These are phyloP conservation scores for Ectropis crepuscularia DNA, from an alignment of 2,888 invertebrate species.

Conservation along the genomic window DNA sequence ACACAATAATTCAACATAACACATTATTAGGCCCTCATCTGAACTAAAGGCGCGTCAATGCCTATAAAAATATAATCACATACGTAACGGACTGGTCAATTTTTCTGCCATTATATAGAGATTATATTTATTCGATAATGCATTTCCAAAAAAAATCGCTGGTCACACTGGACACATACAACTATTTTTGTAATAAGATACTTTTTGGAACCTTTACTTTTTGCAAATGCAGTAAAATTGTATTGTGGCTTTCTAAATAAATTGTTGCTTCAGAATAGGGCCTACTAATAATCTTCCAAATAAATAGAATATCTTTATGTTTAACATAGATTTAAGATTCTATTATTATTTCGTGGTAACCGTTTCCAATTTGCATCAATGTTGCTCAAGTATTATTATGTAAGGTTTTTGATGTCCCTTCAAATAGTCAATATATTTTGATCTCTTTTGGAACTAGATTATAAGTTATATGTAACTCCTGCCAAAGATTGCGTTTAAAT, in stretches of 20 bases:
- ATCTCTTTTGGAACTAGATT: conserved; percentile 69
- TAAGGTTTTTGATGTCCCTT: conserved; percentile 51
- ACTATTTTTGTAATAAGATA: too few relatives aligned
- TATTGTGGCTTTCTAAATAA: too few relatives aligned
- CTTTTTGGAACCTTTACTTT: too few relatives aligned
- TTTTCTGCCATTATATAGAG: too few relatives aligned
- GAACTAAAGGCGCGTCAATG: too few relatives aligned
- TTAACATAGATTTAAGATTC: conserved; percentile 34
- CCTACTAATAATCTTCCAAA: background rate
- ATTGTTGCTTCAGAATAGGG: too few relatives aligned
- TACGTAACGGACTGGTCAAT: too few relatives aligned
- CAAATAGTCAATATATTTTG: conserved; percentile 61
- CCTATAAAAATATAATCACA: too few relatives aligned
- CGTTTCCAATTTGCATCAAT: conserved; percentile 38
- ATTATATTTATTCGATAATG: too few relatives aligned
- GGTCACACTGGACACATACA: too few relatives aligned
- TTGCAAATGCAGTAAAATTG: too few relatives aligned
- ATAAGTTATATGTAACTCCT: conserved; percentile 61
- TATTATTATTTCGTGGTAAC: conserved; percentile 35
- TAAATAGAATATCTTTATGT: conserved; percentile 31
- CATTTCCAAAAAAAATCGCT: too few relatives aligned
- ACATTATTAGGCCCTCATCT: background rate
- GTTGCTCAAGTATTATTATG: conserved; percentile 68
- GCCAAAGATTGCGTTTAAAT: conserved; percentile 72
- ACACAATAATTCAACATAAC: conserved; percentile 20